Base-by-base conservation (phyloP, 1,140 invertebrate genomes). In the Nasonia vitripennis region DNA sequence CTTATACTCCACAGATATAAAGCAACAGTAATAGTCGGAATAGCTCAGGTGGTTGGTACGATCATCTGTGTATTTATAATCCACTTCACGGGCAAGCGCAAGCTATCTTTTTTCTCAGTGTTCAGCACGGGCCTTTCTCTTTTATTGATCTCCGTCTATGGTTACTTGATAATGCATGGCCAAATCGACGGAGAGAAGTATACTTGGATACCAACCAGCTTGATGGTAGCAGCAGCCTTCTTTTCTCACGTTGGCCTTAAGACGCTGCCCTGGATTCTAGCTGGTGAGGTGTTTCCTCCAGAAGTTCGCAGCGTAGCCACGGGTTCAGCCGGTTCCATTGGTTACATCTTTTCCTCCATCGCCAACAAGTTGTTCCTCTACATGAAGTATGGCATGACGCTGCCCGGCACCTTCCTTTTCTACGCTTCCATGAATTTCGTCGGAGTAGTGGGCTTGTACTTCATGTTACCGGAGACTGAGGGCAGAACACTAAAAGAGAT, bases 391-490 rank as follows among this genome's bases (percentile, higher is more conserved):
- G 88, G 89, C 0, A 89, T 97, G 34, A 95, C 95, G 0, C 90
- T 97, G 27, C 94, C 95, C 27, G 96, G 96, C 3, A 96, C 95
- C 0, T 96, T 96, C 87, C 94, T 95, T 45, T 94, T 96, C 71
- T 95, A 97, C 89, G 95, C 94, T 0, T 90, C 93, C 12, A 94
- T 95, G 85, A 93, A 96, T 62, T 95, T 98, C 79, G 79, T 95
- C 5, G 96, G 96, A 5, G 91, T 95, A 10, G 78, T 94, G 4
- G 89, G 93, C 1, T 88, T 96, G 2, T 95, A 95, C 86, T 94
- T 94, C 74, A 90, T 93, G 7, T 87, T 95, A 71, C 97, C 97
- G 2, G 97, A 98, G 94, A 98, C 98, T 0, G 98, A 98, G 91
- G 96, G 96, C 0, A 96, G 96, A 89, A 95, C 95, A 0, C 91